Base-by-base conservation (phyloP, 2,113 vertebrate species). In the Elephas maximus region DNA sequence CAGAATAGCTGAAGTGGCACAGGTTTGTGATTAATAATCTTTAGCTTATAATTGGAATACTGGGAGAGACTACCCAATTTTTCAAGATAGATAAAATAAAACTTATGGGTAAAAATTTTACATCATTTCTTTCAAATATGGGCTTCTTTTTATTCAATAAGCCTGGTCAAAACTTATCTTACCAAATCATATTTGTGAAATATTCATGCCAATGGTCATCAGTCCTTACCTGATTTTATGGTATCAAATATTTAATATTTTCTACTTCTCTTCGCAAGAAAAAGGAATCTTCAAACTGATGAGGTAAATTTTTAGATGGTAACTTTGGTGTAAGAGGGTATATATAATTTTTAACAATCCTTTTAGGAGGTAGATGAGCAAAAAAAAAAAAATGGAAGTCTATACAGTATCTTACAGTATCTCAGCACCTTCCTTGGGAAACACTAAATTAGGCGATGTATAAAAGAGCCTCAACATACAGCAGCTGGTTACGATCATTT, bases 401-500 rank as follows among this genome's bases (percentile, higher is more conserved):
- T 57, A 17, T 17, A 57, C 53, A 17, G 53, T 20, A 23, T 63
- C 20, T 63, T 23, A 63, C 62, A 23, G 62, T 63, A 63, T 41
- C 2, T 45, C 76, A 24, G 33, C 9, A 23, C 20, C 73, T 9
- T 51, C 53, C 17, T 37, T 1, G 45, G 23, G 45, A 33, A 37
- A 57, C 23, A 37, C 57, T 30, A 30, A 74, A 14, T 65, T 65
- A 88, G 81, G 14, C 0, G 15, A 33, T 4, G 33, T 12, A 17
- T 33, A n/a, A 71, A 11, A 18, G 48, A 23, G 7, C 14, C n/a
- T 28, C 12, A 24, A 24, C 3, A 28, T 0, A 3, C 0, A 30
- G 44, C n/a, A 87, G 37, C 33, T 28, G 5, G 23, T 57, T 78
- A 9, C 33, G 15, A 0, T 5, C 30, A 20, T 15, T 6, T 41